These are phyloP conservation scores for Metellina segmentata DNA, from an alignment of 2,888 invertebrate species.

Conservation along the genomic window DNA sequence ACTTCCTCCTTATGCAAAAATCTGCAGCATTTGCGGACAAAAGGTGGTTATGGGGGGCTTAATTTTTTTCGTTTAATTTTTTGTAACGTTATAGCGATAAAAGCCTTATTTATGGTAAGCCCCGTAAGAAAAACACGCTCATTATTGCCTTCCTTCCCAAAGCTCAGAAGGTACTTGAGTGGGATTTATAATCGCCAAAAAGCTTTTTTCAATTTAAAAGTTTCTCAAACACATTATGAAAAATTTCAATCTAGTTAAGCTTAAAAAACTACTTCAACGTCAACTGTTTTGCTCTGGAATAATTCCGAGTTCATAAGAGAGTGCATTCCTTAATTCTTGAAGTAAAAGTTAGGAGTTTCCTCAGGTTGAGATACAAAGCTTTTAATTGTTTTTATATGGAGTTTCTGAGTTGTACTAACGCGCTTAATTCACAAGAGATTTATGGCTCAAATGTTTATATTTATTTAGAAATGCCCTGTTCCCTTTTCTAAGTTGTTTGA, in stretches of 20 bases:
- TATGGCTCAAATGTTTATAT: not conserved
- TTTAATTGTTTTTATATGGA: not conserved
- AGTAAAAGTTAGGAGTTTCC: too few relatives aligned
- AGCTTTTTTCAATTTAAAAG: slow-evolving; percentile 59
- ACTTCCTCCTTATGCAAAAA: slow-evolving; percentile 49
- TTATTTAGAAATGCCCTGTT: not conserved
- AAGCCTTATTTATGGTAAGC: slow-evolving; percentile 47
- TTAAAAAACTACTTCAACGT: slow-evolving; percentile 32
- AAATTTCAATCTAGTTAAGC: slow-evolving; percentile 14
- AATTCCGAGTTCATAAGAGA: not conserved
- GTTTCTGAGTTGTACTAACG: not conserved
- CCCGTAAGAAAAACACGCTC: slow-evolving; percentile 60
- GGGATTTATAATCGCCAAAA: slow-evolving; percentile 60
- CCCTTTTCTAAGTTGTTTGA: not conserved
- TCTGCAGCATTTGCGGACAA: slow-evolving; percentile 49
- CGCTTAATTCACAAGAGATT: not conserved
- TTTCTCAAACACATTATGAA: slow-evolving; percentile 27
- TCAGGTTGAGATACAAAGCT: not conserved
- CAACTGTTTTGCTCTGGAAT: not conserved
- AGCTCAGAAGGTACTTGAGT: slow-evolving; percentile 45
- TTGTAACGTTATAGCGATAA: slow-evolving; percentile 35
- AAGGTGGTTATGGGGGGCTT: slow-evolving; percentile 57
- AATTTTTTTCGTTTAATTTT: slow-evolving; percentile 61
- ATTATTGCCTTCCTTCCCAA: slow-evolving; percentile 54
- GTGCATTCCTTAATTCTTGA: too few relatives aligned